Conservation (phyloP, 2,797 vertebrate genomes). For the Gobionotothen gibberifrons region DNA sequence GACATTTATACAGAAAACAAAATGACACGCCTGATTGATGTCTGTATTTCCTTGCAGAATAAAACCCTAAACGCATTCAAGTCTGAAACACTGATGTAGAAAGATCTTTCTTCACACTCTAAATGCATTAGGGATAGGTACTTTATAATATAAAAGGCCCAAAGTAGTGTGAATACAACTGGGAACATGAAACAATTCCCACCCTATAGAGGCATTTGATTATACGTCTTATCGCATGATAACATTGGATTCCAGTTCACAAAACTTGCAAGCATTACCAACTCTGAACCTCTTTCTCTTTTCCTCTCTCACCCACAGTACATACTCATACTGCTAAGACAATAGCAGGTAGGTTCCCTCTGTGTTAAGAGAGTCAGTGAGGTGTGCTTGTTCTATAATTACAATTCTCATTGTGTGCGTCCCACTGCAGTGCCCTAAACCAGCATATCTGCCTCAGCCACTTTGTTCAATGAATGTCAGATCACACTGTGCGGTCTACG, state of each 20-base stretch:
- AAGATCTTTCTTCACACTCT: background rate
- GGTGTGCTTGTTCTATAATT: slow-evolving; percentile 67
- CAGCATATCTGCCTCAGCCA: slow-evolving; percentile 61
- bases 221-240: slow-evolving; percentile 11
- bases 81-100: too few relatives aligned
- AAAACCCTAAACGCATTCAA: too few relatives aligned
- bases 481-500: slow-evolving; percentile 56
- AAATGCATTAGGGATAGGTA: background rate
- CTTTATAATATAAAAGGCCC: background rate
- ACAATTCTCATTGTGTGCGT: slow-evolving; percentile 52
- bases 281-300: background rate
- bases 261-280: slow-evolving; percentile 7
- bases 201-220: background rate
- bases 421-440: slow-evolving; percentile 49
- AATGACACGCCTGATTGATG: too few relatives aligned
- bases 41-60: too few relatives aligned
- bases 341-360: slow-evolving; percentile 62
- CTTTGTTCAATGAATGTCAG: slow-evolving; percentile 68
- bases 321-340: slow-evolving; percentile 47
- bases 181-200: background rate
- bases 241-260: slow-evolving; percentile 3
- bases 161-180: background rate
- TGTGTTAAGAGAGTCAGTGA: slow-evolving; percentile 46
- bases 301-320: background rate
- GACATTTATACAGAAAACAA: too few relatives aligned